phyloP scores from a whole-genome alignment of 2,797 vertebrate species.

The Mus spretus region DNA sequence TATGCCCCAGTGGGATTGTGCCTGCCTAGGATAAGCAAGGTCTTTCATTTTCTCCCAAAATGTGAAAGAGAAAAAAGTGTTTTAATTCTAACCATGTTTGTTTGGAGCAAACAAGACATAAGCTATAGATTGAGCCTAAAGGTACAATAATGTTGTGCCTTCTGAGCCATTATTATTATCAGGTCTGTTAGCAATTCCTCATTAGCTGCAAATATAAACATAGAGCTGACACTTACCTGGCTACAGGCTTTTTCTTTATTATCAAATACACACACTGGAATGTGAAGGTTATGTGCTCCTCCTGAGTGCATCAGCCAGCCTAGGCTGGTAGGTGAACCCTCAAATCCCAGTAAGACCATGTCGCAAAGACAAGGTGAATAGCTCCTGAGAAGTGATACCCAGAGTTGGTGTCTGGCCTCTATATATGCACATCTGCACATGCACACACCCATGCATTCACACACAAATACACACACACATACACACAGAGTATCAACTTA shows the following conservation, averaged over 20 bases:
- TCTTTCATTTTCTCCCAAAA: neutral
- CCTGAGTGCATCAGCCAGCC: neutral
- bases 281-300: neutral
- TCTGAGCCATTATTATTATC: neutral
- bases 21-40: neutral
- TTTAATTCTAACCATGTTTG: constrained; percentile 14
- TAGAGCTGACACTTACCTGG: neutral
- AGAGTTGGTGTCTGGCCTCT: neutral
- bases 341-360: neutral
- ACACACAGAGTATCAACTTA: neutral
- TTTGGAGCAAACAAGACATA: neutral
- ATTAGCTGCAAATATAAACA: neutral
- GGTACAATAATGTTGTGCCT: neutral
- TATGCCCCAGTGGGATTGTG: neutral
- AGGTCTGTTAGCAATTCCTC: neutral
- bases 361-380: neutral
- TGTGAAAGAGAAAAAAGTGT: neutral
- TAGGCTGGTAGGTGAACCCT: neutral
- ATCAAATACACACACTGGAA: neutral
- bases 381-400: neutral
- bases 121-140: neutral
- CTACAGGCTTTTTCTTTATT: neutral
- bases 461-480: too few species aligned
- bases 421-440: neutral
- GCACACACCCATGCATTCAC: neutral